These are phyloP conservation scores for Xanthorhoe designata DNA, from an alignment of 2,888 invertebrate genomes.

Conservation along the genomic window DNA sequence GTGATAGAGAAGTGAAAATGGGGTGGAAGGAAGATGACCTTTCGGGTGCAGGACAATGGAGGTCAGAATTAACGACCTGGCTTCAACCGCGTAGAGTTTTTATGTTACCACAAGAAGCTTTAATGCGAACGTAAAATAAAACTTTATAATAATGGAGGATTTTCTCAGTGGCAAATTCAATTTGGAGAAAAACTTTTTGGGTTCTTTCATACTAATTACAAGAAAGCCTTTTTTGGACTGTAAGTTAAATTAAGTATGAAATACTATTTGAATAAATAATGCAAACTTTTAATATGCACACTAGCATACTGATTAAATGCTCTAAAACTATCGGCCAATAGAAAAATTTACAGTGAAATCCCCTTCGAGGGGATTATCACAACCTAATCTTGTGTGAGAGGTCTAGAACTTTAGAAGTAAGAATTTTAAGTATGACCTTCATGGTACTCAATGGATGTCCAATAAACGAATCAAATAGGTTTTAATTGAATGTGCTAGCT, in stretches of 20 bases:
- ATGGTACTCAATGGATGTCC: too few species aligned
- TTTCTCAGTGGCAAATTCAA: constrained; percentile 1
- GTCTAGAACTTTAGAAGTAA: neutral
- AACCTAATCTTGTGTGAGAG: too few species aligned
- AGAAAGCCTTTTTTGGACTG: neutral
- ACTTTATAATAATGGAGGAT: neutral
- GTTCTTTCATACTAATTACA: neutral
- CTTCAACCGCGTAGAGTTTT: constrained; percentile 15
- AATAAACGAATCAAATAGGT: too few species aligned
- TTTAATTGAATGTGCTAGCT: constrained; percentile 42
- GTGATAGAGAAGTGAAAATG: constrained; percentile 28
- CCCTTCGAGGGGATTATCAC: too few species aligned
- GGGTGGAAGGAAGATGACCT: constrained; percentile 32
- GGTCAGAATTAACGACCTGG: constrained; percentile 23
- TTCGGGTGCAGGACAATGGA: constrained; percentile 29
- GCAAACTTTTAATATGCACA: too few species aligned
- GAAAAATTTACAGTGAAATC: too few species aligned
- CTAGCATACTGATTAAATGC: too few species aligned
- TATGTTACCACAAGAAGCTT: constrained; percentile 5
- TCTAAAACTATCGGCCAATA: too few species aligned
- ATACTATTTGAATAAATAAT: too few species aligned
- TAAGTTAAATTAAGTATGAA: neutral
- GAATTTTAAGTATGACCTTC: neutral
- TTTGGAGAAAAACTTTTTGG: neutral
- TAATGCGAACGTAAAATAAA: constrained; percentile 3